Percentiles rank a stretch among this genome's conserved stretches.
Evolutionary conservation across 2,888 invertebrate genomes (phyloP).

Genomic region (Patella pellucida): DNA sequence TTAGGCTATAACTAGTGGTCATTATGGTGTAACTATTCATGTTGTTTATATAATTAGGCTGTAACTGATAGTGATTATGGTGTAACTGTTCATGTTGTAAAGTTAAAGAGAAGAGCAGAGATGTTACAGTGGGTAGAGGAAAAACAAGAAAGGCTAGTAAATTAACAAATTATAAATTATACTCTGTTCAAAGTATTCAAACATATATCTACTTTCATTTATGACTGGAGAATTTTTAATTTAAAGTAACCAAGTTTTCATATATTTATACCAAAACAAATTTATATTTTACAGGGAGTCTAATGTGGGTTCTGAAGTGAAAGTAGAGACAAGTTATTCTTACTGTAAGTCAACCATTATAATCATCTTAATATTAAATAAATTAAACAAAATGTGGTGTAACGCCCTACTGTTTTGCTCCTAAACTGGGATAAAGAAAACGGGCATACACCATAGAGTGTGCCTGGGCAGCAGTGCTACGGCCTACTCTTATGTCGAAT

Average conservation of each 20-base stretch:
- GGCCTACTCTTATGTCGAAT: no score
- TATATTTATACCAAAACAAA: not conserved
- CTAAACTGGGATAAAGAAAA: no score
- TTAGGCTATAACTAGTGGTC: constrained; percentile 76
- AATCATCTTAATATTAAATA: no score
- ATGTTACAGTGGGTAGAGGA: constrained; percentile 96
- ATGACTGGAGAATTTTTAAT: no score
- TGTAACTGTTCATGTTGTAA: constrained; percentile 86
- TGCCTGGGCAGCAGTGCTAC: no score
- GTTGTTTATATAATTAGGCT: constrained; percentile 75
- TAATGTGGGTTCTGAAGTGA: constrained; percentile 71
- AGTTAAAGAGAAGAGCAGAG: constrained; percentile 86
- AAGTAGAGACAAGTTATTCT: constrained; percentile 80
- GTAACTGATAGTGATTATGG: constrained; percentile 84
- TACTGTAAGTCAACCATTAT: constrained; percentile 75
- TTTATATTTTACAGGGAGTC: constrained; percentile 70
- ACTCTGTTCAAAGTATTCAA: no score
- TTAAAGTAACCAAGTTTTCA: not conserved
- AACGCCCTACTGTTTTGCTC: no score
- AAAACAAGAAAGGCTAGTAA: constrained; percentile 55
- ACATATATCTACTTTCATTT: no score
- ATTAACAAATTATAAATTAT: not conserved
- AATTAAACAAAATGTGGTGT: no score
- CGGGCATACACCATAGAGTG: no score
- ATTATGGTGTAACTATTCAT: constrained; percentile 86